These are phyloP conservation scores for Aphidius ervi DNA, from an alignment of 1,140 invertebrate genomes.

Conservation along the genomic window DNA sequence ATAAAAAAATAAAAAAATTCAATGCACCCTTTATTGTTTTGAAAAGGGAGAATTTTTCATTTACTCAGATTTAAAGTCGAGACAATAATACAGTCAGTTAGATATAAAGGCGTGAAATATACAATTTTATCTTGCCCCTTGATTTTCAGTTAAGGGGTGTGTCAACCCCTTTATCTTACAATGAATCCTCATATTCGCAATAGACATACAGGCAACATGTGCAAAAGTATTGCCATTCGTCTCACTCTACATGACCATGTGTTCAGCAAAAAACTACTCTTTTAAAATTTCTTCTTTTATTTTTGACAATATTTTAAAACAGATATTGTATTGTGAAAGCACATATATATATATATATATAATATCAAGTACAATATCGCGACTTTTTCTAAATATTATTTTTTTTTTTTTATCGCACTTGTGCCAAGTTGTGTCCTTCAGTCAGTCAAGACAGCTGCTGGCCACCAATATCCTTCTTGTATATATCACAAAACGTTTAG, in stretches of 20 bases:
- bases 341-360: slow-evolving; percentile 26
- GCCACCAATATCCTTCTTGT: slow-evolving; percentile 49
- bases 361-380: slow-evolving; percentile 44
- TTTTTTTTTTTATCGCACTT: slow-evolving; percentile 10
- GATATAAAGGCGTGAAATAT: slow-evolving; percentile 11
- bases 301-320: slow-evolving; percentile 51
- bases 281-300: slow-evolving; percentile 30
- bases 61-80: slow-evolving; percentile 51
- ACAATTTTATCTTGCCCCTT: slow-evolving; percentile 1
- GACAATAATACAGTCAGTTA: not conserved
- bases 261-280: too few species aligned
- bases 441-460: slow-evolving; percentile 44
- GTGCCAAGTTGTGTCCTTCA: slow-evolving; percentile 19
- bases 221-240: slow-evolving; percentile 29
- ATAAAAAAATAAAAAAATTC: slow-evolving; percentile 13
- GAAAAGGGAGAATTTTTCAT: slow-evolving; percentile 33
- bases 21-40: slow-evolving; percentile 26
- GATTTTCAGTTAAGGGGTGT: too few species aligned
- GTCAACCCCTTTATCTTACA: slow-evolving; percentile 27
- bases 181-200: slow-evolving; percentile 39
- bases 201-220: slow-evolving; percentile 47
- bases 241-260: slow-evolving; percentile 15
- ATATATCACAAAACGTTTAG: slow-evolving; percentile 39
- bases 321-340: slow-evolving; percentile 35
- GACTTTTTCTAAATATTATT: slow-evolving; percentile 28